phyloP scores from a whole-genome alignment of 2,113 vertebrate species.

The Cyrtonyx montezumae region DNA sequence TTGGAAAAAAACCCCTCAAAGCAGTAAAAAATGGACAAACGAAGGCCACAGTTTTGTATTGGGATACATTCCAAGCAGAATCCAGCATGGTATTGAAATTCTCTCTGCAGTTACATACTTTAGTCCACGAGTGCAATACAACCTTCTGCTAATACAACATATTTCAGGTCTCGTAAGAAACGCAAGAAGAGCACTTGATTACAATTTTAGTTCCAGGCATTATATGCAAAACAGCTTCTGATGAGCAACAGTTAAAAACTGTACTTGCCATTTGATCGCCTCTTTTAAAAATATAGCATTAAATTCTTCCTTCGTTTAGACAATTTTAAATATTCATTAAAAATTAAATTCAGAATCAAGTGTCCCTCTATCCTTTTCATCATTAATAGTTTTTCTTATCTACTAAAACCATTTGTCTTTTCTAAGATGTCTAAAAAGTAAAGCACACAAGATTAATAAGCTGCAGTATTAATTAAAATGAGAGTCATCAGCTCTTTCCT shows the following conservation, averaged over 20 bases:
- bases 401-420: slow-evolving; percentile 72
- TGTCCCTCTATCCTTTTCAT: slow-evolving; percentile 51
- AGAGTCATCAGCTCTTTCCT: slow-evolving; percentile 58
- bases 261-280: slow-evolving; percentile 13
- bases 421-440: slow-evolving; percentile 61
- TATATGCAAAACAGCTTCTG: background rate
- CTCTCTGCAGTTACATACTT: background rate
- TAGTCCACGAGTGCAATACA: background rate
- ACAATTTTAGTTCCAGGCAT: slow-evolving; percentile 21
- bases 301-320: slow-evolving; percentile 28
- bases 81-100: background rate
- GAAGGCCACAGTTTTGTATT: slow-evolving; percentile 36
- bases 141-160: background rate
- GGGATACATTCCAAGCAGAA: background rate
- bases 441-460: slow-evolving; percentile 60
- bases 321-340: slow-evolving; percentile 49
- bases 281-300: slow-evolving; percentile 29
- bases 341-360: slow-evolving; percentile 65
- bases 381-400: slow-evolving; percentile 69
- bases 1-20: background rate
- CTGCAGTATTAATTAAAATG: slow-evolving; percentile 71
- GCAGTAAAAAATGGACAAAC: background rate
- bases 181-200: slow-evolving; percentile 9
- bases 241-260: slow-evolving; percentile 55
- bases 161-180: background rate